These are phyloP conservation scores for Pinna nobilis DNA, from an alignment of 1,140 invertebrate species.

Conservation along the genomic window DNA sequence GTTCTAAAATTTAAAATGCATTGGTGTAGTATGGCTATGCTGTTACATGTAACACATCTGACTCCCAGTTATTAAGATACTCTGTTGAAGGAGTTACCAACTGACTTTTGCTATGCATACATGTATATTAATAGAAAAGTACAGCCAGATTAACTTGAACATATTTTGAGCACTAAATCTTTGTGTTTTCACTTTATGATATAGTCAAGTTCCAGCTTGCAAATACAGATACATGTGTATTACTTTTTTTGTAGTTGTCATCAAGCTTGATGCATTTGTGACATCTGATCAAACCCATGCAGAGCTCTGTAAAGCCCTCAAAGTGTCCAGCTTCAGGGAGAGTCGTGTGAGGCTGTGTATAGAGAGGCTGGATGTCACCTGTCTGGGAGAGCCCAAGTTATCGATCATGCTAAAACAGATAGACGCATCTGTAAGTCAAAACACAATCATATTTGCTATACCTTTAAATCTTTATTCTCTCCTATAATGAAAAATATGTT, in stretches of 20 bases:
- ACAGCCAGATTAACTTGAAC: too few relatives aligned
- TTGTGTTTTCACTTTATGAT: background rate
- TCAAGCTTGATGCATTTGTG: slow-evolving; percentile 69
- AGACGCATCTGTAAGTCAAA: background rate
- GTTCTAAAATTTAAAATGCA: too few relatives aligned
- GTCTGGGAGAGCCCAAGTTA: slow-evolving; percentile 60
- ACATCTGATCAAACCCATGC: slow-evolving; percentile 59
- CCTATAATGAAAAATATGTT: background rate
- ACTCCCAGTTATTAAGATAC: too few relatives aligned
- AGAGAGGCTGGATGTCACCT: slow-evolving; percentile 65
- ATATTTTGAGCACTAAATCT: too few relatives aligned
- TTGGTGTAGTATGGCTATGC: too few relatives aligned
- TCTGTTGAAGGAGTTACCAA: too few relatives aligned
- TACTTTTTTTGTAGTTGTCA: slow-evolving; percentile 51
- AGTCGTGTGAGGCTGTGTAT: slow-evolving; percentile 61
- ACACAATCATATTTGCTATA: background rate
- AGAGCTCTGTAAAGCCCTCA: slow-evolving; percentile 69
- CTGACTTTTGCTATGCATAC: too few relatives aligned
- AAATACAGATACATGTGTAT: background rate
- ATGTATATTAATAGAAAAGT: too few relatives aligned
- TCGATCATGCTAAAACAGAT: slow-evolving; percentile 61
- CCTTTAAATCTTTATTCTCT: background rate
- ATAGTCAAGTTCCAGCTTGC: too few relatives aligned
- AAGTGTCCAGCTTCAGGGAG: slow-evolving; percentile 60
- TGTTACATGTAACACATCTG: too few relatives aligned